Evolutionary conservation across 2,797 vertebrate genomes (phyloP).

Genomic region (Odontamblyopus lacepedii): DNA sequence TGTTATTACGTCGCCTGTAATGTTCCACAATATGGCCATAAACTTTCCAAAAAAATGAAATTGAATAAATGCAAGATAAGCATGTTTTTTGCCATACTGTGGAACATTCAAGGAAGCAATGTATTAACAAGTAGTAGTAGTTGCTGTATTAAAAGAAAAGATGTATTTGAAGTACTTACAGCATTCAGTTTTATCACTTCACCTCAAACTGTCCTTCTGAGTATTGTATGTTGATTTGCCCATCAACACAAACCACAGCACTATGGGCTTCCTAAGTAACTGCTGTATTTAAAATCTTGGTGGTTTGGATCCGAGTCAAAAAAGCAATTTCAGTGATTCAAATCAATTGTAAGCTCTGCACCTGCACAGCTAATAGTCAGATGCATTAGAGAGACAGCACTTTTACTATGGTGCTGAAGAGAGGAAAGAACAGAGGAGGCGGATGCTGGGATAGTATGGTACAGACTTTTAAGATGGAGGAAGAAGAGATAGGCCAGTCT

Average conservation of each 20-base stretch:
- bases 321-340: slow-evolving; percentile 69
- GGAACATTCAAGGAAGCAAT: not conserved
- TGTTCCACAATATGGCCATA: too few relatives aligned
- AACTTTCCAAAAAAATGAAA: too few relatives aligned
- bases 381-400: slow-evolving; percentile 54
- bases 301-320: slow-evolving; percentile 60
- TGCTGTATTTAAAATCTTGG: slow-evolving; percentile 50
- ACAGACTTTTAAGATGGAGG: not conserved
- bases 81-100: too few relatives aligned
- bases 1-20: too few relatives aligned
- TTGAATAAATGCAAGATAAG: too few relatives aligned
- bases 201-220: not conserved
- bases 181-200: not conserved
- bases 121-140: not conserved
- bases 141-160: not conserved
- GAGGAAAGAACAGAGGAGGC: slow-evolving; percentile 16
- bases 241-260: not conserved
- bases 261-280: slow-evolving; percentile 17
- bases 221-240: not conserved
- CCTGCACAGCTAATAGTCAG: slow-evolving; percentile 63
- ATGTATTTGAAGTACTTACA: not conserved
- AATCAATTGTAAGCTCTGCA: slow-evolving; percentile 68
- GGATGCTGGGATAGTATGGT: not conserved
- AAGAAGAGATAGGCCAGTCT: slow-evolving; percentile 10
- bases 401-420: slow-evolving; percentile 21